A percentile compares a stretch with the other conserved stretches of the same genome.
Conservation (phyloP, 92 coral and sea anemone species). For the Hydrozoanthus gracilis region DNA sequence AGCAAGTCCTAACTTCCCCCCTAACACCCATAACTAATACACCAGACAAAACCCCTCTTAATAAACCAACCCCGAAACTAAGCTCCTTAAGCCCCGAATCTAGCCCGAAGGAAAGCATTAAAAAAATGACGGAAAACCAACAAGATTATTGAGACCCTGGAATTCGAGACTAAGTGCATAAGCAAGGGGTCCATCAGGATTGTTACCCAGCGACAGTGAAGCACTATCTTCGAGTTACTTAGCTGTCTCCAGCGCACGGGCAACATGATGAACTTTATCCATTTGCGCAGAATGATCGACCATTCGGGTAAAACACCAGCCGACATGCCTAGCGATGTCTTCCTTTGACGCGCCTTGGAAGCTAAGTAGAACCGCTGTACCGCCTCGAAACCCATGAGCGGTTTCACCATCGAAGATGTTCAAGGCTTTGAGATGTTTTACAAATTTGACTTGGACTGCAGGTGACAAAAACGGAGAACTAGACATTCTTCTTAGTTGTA, state of each 20-base stretch:
- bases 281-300: constrained; percentile 65
- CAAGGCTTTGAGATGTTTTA: constrained; percentile 35
- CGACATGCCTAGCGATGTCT: constrained; percentile 56
- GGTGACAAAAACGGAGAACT: constrained; percentile 50
- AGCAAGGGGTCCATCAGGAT: neutral
- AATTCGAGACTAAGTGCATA: constrained; percentile 1
- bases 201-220: neutral
- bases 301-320: constrained; percentile 64
- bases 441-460: constrained; percentile 57
- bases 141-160: neutral
- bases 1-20: too few relatives aligned
- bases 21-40: too few relatives aligned
- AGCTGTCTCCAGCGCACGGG: constrained; percentile 2
- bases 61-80: too few relatives aligned
- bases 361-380: constrained; percentile 61
- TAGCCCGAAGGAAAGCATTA: too few relatives aligned
- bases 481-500: constrained; percentile 39
- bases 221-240: constrained; percentile 5
- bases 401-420: constrained; percentile 57
- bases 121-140: neutral
- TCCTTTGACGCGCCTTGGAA: constrained; percentile 67
- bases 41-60: too few relatives aligned
- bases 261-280: constrained; percentile 33
- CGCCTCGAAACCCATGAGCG: constrained; percentile 63
- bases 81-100: too few relatives aligned